Evolutionary conservation across 1,140 invertebrate species (phyloP).

Genomic region (Andrena cerasifolii): DNA sequence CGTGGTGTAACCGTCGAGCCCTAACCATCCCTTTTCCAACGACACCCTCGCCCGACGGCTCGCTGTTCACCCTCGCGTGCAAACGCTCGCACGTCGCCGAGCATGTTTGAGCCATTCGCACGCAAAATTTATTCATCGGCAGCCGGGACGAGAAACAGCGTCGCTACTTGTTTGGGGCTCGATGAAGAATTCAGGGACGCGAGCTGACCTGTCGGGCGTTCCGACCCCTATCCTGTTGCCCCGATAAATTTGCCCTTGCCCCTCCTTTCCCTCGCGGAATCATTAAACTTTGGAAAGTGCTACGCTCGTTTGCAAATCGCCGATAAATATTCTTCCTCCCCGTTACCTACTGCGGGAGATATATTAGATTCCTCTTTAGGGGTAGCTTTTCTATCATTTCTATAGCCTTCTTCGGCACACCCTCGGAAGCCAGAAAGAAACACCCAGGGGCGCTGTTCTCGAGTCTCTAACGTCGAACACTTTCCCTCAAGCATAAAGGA

Average conservation of each 20-base stretch:
- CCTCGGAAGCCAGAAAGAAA: no score
- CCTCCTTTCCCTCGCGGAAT: slow-evolving; percentile 17
- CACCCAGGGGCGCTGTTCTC: no score
- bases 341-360: no score
- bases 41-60: slow-evolving; percentile 24
- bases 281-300: slow-evolving; percentile 44
- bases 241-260: slow-evolving; percentile 35
- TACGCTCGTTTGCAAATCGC: no score
- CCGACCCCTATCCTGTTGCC: slow-evolving; percentile 42
- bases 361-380: no score
- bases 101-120: slow-evolving; percentile 56
- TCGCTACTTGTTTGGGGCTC: slow-evolving; percentile 48
- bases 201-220: slow-evolving; percentile 39
- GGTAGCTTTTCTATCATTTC: no score
- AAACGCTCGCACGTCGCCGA: slow-evolving; percentile 12
- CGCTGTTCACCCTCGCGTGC: slow-evolving; percentile 17
- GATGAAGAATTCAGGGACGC: slow-evolving; percentile 49
- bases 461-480: neutral
- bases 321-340: no score
- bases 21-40: slow-evolving; percentile 22
- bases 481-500: neutral
- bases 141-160: slow-evolving; percentile 13
- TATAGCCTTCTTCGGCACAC: no score
- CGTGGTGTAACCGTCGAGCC: slow-evolving; percentile 60
- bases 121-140: slow-evolving; percentile 72